Conservation (phyloP, 2,888 invertebrate genomes). For the Aporophyla lueneburgensis region DNA sequence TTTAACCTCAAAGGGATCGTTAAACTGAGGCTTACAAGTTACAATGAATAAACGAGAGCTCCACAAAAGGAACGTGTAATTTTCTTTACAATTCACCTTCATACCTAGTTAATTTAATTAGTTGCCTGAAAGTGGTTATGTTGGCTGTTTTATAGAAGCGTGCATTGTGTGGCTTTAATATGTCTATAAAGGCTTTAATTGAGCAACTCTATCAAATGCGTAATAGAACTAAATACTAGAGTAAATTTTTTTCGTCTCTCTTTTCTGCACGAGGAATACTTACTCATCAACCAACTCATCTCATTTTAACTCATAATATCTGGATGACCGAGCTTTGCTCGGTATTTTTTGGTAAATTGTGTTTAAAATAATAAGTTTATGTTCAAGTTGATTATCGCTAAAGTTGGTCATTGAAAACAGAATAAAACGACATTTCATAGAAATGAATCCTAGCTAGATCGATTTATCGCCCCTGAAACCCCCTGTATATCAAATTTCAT, state of each 20-base stretch:
- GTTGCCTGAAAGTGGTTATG: conserved; percentile 30
- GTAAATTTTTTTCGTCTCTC: background rate
- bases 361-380: too few relatives aligned
- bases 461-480: too few relatives aligned
- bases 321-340: too few relatives aligned
- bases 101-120: conserved; percentile 69
- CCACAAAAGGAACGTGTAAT: conserved; percentile 61
- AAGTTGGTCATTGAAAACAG: too few relatives aligned
- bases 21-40: conserved; percentile 59
- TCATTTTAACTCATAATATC: background rate
- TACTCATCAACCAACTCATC: background rate
- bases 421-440: too few relatives aligned
- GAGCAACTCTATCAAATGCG: background rate
- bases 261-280: background rate
- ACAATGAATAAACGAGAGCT: conserved; percentile 60
- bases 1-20: conserved; percentile 60
- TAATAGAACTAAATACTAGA: background rate
- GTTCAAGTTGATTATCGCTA: too few relatives aligned
- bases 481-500: too few relatives aligned
- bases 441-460: too few relatives aligned
- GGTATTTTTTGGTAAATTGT: too few relatives aligned
- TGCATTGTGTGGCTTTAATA: background rate
- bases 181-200: background rate
- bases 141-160: conserved; percentile 3
- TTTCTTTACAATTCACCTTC: conserved; percentile 59